Base-by-base conservation (phyloP, 1,140 invertebrate species). In the Hestina assimilis region DNA sequence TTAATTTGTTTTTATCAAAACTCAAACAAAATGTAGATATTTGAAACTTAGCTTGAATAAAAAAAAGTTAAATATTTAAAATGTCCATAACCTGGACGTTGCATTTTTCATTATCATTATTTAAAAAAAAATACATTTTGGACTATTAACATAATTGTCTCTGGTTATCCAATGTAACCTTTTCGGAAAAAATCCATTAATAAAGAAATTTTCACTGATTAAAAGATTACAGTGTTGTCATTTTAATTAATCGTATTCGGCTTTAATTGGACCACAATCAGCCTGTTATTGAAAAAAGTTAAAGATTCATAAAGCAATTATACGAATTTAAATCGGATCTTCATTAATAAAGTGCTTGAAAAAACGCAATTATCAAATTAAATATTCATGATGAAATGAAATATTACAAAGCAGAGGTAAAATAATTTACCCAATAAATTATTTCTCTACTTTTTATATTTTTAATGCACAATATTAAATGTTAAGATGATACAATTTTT, bases 1-100 rank as follows among this genome's bases (percentile, higher is more conserved):
- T 33, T 48, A 48, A 4, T n/a, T 11, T 38, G 33, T 17, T 38
- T 54, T 46, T 29, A 43, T 43, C 12, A 51, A 51, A 51, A 6
- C 9, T 7, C 17, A 51, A 51, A 51, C 47, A 40, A 26, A 24
- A 2, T 5, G 29, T 11, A 31, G n/a, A 12, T 31, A 11, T 31
- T 26, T 26, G 3, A 4, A 26, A 4, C 24, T 4, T 26, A n/a
- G n/a, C n/a, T n/a, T n/a, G n/a, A n/a, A n/a, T n/a, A n/a, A n/a
- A n/a, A n/a, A n/a, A n/a, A n/a, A n/a, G n/a, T n/a, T n/a, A n/a
- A n/a, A n/a, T n/a, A n/a, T n/a, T n/a, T n/a, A n/a, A n/a, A n/a
- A n/a, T n/a, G n/a, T n/a, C n/a, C n/a, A n/a, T n/a, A n/a, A n/a
- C n/a, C n/a, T n/a, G n/a, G n/a, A n/a, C n/a, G n/a, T n/a, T n/a